These are phyloP conservation scores for Diachasma alloeum DNA, from an alignment of 1,140 invertebrate species.

Conservation along the genomic window DNA sequence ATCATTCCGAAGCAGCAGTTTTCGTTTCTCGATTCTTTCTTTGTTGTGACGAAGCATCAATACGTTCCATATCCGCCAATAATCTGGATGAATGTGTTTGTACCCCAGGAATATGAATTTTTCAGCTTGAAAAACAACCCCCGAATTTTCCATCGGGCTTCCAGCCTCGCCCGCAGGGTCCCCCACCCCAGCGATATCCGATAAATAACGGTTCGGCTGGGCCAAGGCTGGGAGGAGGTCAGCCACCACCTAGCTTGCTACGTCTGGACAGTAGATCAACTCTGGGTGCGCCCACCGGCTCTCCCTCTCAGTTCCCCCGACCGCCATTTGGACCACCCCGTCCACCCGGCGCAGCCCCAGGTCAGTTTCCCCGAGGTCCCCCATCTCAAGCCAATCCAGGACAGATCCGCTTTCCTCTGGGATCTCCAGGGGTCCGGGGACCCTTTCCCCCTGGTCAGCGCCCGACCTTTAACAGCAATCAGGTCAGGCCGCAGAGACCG, in stretches of 20 bases:
- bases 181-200: constrained; percentile 43
- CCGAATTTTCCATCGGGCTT: constrained; percentile 31
- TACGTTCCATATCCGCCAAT: background rate
- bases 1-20: no score
- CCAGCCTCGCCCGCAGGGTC: constrained; percentile 45
- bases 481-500: constrained; percentile 15
- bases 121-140: constrained; percentile 46
- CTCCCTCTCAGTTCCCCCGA: constrained; percentile 40
- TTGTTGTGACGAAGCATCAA: background rate
- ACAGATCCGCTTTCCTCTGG: constrained; percentile 4
- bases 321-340: constrained; percentile 31
- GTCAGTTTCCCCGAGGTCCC: constrained; percentile 30
- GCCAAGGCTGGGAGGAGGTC: constrained; percentile 39
- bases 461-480: background rate
- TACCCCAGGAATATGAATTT: constrained; percentile 7
- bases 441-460: background rate
- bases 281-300: constrained; percentile 41
- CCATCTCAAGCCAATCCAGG: constrained; percentile 4
- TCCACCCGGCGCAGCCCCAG: constrained; percentile 1
- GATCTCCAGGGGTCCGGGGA: constrained; percentile 13
- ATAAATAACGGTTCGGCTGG: constrained; percentile 50
- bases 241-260: constrained; percentile 50
- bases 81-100: no score
- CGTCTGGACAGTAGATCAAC: constrained; percentile 62
- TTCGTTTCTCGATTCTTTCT: background rate